These are phyloP conservation scores for Rosalia funebris DNA, from an alignment of 2,888 invertebrate genomes.

Conservation along the genomic window DNA sequence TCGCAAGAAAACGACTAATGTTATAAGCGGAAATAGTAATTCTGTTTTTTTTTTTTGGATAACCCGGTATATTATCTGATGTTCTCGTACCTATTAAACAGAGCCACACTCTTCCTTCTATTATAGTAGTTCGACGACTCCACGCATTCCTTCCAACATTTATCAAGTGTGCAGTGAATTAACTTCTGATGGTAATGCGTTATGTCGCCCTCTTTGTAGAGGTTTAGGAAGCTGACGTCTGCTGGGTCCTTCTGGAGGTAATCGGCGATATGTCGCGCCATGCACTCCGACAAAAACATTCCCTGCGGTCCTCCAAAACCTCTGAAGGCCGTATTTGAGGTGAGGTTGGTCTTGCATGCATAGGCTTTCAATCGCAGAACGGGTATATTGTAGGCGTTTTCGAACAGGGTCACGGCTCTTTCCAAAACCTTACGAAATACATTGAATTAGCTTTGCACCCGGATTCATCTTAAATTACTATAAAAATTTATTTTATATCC, in stretches of 20 bases:
- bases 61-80: too few relatives aligned
- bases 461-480: too few relatives aligned
- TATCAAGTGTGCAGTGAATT: conserved; percentile 74
- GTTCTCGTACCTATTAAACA: conserved; percentile 83
- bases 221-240: conserved; percentile 77
- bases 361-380: conserved; percentile 76
- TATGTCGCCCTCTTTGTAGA: conserved; percentile 80
- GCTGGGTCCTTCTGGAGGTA: conserved; percentile 72
- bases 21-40: too few relatives aligned
- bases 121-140: conserved; percentile 72
- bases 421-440: conserved; percentile 76
- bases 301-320: conserved; percentile 94
- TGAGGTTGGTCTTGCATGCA: conserved; percentile 87
- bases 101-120: conserved; percentile 69
- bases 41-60: too few relatives aligned
- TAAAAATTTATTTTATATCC: too few relatives aligned
- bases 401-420: conserved; percentile 83
- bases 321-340: conserved; percentile 93
- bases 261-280: conserved; percentile 80
- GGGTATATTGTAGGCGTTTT: conserved; percentile 85
- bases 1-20: too few relatives aligned
- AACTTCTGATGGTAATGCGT: conserved; percentile 84
- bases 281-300: conserved; percentile 85
- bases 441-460: too few relatives aligned
- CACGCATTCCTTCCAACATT: conserved; percentile 85